Conservation (phyloP, 2,888 invertebrate species). For the Ptychoptera contaminata region DNA sequence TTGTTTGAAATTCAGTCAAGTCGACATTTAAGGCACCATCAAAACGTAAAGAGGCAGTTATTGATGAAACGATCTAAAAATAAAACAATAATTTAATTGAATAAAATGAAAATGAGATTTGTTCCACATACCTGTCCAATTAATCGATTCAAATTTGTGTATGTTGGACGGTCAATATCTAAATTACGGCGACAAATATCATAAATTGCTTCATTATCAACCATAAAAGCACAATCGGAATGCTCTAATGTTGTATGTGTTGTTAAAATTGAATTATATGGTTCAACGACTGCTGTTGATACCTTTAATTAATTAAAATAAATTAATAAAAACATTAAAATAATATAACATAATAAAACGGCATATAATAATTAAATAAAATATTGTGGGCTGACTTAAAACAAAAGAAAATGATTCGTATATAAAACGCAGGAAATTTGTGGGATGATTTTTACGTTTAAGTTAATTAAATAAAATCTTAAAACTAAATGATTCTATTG, state of each 20-base stretch:
- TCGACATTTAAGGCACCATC: conserved; percentile 88
- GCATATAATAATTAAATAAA: too few species aligned
- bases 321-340: too few species aligned
- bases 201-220: conserved; percentile 80
- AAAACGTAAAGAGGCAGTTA: conserved; percentile 82
- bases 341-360: too few species aligned
- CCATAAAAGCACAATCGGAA: conserved; percentile 84
- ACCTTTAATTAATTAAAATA: conserved; percentile 33
- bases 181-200: conserved; percentile 77
- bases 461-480: too few species aligned
- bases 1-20: conserved; percentile 86
- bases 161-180: conserved; percentile 70
- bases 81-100: neutral
- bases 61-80: conserved; percentile 73
- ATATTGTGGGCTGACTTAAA: too few species aligned
- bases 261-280: conserved; percentile 85
- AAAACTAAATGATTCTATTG: too few species aligned
- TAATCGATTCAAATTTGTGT: conserved; percentile 73
- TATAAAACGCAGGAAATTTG: too few species aligned
- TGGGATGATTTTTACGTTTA: too few species aligned
- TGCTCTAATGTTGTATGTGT: conserved; percentile 81
- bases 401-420: too few species aligned
- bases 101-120: neutral
- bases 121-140: conserved; percentile 53
- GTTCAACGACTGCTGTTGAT: conserved; percentile 67